Percentiles rank a stretch among this genome's conserved stretches.
Conservation (phyloP, 2,113 vertebrate genomes). For the Atractosteus spatula region DNA sequence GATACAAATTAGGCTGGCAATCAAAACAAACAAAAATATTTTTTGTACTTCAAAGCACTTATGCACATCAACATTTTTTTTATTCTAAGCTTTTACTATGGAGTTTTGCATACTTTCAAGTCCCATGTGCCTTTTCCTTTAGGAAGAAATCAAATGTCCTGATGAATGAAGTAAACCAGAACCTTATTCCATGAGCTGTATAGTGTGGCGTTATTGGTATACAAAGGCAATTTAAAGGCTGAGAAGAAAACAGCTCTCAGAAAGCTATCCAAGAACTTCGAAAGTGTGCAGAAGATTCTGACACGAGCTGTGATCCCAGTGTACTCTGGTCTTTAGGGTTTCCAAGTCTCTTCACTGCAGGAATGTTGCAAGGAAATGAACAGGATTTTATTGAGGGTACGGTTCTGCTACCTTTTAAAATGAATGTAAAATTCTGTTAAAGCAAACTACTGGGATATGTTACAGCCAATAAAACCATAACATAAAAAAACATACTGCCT, state of each 20-base stretch:
- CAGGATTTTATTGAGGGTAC: too few relatives aligned
- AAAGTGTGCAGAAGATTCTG: too few relatives aligned
- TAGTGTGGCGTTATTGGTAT: slow-evolving; percentile 40
- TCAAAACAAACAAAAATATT: slow-evolving; percentile 53
- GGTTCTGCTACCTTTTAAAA: too few relatives aligned
- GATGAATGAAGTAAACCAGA: slow-evolving; percentile 49
- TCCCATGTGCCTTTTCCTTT: slow-evolving; percentile 34
- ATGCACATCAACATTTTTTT: slow-evolving; percentile 61
- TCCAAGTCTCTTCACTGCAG: too few relatives aligned
- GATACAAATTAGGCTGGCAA: slow-evolving; percentile 23
- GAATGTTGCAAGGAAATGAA: too few relatives aligned
- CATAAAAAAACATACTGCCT: too few relatives aligned
- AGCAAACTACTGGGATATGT: too few relatives aligned
- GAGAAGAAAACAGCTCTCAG: not conserved
- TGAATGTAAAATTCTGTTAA: too few relatives aligned
- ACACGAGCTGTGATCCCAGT: too few relatives aligned
- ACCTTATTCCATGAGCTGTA: slow-evolving; percentile 48
- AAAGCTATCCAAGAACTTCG: not conserved
- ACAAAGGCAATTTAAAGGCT: slow-evolving; percentile 14
- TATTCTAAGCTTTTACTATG: slow-evolving; percentile 36
- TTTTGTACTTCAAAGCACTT: slow-evolving; percentile 13
- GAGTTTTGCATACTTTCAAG: not conserved
- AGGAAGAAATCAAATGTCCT: slow-evolving; percentile 48
- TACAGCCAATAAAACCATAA: too few relatives aligned
- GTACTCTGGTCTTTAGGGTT: too few relatives aligned